Evolutionary conservation across 2,888 invertebrate species (phyloP).

Genomic region (Globia sparganii): DNA sequence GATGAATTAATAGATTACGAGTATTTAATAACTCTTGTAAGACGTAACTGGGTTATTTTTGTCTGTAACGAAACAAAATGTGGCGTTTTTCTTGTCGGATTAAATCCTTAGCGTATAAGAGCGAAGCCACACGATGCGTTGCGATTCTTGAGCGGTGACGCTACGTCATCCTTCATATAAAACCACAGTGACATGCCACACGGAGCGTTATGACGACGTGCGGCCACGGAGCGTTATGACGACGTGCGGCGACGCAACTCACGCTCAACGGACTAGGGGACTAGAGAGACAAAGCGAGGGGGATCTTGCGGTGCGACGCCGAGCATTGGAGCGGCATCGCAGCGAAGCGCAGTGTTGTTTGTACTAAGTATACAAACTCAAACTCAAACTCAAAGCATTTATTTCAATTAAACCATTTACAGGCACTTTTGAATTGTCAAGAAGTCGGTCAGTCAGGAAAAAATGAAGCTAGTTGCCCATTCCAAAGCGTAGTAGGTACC

Average conservation of each 20-base stretch:
- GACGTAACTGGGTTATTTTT: slow-evolving; percentile 8
- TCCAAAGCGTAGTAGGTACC: too few species aligned
- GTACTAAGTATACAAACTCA: too few species aligned
- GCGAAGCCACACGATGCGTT: neutral
- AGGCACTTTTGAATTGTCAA: too few species aligned
- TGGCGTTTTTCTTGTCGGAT: slow-evolving; percentile 1
- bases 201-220: neutral
- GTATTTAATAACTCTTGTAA: slow-evolving; percentile 36
- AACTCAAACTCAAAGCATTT: too few species aligned
- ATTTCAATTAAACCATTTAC: too few species aligned
- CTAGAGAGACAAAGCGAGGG: neutral
- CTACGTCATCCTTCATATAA: neutral
- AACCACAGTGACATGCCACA: neutral
- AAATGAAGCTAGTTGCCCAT: too few species aligned
- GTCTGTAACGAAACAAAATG: slow-evolving; percentile 20
- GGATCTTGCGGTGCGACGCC: neutral
- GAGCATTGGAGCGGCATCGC: neutral
- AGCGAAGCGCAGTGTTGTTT: too few species aligned
- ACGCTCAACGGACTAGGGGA: neutral
- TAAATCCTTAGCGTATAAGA: slow-evolving; percentile 17
- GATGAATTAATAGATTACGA: slow-evolving; percentile 58
- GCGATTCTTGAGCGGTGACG: neutral
- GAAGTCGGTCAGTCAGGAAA: too few species aligned
- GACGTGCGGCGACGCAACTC: neutral
- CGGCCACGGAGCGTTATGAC: neutral